Evolutionary conservation across 2,888 invertebrate species (phyloP), one percentile per base, ranked within the genome.

Genomic region (Hymenopus coronatus): DNA sequence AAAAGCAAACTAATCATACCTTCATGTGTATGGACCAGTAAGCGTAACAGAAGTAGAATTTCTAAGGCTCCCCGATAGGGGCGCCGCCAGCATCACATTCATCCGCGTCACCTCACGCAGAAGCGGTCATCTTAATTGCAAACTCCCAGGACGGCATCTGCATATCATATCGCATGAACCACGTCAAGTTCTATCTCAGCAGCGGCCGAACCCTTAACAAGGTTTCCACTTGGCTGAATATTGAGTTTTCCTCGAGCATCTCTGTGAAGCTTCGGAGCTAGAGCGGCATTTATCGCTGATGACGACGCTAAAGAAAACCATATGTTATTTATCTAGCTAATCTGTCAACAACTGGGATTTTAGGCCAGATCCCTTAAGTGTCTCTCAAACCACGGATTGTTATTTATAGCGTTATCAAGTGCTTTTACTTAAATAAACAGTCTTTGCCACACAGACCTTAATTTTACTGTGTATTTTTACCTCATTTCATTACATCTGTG

Each of bases 211-310:
- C 85, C 88, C 93, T 93, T 93, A 93, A 93, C 93, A 93, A 93
- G 93, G 93, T 93, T 93, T 93, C 93, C 93, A 92, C 93, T 92
- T 92, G 93, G 93, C 92, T 93, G 93, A 93, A 93, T 93, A 93
- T 93, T 93, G 93, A 93, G 93, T 93, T 93, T 93, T 92, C 91
- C 91, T 89, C 27, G 85, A 54, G 46, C 40, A 40, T 70, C 54
- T 70, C 54, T 70, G 20, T 70, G 2, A 20, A 20, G 54, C 54
- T 70, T 70, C 54, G 54, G 54, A 70, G 54, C 54, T 70, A 70
- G 54, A 70, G 54, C 54, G 54, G 54, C 54, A 70, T 70, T 70
- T 70, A 70, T 70, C 54, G 15, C 54, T 20, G 30, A 14, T 54
- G 3, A 15, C 40, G 7, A 40, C 54, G 15, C 54, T 70, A 20